These are phyloP conservation scores for Buathra laborator DNA, from an alignment of 2,888 invertebrate genomes.

Conservation along the genomic window DNA sequence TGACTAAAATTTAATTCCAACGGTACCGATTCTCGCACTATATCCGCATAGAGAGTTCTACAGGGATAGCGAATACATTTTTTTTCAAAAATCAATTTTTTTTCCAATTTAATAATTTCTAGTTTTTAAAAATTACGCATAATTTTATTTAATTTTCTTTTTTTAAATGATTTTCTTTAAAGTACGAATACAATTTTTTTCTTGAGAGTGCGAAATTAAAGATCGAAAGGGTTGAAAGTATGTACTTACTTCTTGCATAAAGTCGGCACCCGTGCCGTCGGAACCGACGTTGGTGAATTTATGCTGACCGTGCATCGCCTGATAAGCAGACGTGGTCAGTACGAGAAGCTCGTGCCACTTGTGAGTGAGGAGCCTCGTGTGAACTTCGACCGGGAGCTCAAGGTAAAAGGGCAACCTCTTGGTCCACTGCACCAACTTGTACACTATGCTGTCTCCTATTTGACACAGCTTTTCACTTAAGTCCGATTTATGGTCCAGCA, in stretches of 20 bases:
- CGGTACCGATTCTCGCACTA: too few species aligned
- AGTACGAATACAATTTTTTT: too few species aligned
- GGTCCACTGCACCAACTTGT: constrained; percentile 99
- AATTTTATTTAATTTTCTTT: too few species aligned
- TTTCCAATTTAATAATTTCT: too few species aligned
- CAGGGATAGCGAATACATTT: too few species aligned
- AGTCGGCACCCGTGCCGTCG: constrained; percentile 90
- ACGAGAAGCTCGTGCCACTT: constrained; percentile 99
- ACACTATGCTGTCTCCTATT: constrained; percentile 99
- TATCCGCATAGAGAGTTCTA: too few species aligned
- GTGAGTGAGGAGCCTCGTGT: constrained; percentile 97
- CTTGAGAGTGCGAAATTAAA: too few species aligned
- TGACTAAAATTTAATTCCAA: too few species aligned
- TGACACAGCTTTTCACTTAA: constrained; percentile 96
- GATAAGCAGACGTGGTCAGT: constrained; percentile 96
- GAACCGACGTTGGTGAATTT: constrained; percentile 83
- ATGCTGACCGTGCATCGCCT: constrained; percentile 93
- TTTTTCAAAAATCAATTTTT: too few species aligned
- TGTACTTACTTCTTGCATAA: constrained; percentile 92
- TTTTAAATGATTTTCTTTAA: not conserved
- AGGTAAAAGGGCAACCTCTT: constrained; percentile 98
- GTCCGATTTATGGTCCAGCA: constrained; percentile 96
- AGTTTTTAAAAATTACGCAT: too few species aligned
- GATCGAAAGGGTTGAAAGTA: not conserved
- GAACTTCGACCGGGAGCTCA: constrained; percentile 98